Percentiles rank a stretch among this genome's conserved stretches.
These are phyloP conservation scores for Galaxea fascicularis DNA, from an alignment of 92 coral and sea anemone species.

Conservation along the genomic window DNA sequence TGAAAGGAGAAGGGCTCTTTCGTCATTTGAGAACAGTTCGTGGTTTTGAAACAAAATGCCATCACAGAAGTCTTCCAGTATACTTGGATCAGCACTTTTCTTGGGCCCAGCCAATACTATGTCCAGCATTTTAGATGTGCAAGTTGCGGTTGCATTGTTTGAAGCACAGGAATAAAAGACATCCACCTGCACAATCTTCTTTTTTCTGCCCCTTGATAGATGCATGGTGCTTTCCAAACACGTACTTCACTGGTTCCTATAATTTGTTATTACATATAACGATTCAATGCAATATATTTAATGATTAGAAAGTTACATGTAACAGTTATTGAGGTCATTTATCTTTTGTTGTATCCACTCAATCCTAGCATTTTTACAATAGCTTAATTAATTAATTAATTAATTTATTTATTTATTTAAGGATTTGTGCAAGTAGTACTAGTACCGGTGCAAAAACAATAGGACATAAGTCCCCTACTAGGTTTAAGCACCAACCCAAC, in stretches of 20 bases:
- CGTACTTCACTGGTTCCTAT: slow-evolving; percentile 35
- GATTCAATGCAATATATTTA: too few relatives aligned
- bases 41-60: slow-evolving; percentile 54
- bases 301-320: too few relatives aligned
- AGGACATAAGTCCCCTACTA: too few relatives aligned
- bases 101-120: slow-evolving; percentile 33
- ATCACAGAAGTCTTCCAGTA: slow-evolving; percentile 58
- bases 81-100: slow-evolving; percentile 22
- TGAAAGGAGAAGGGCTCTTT: too few relatives aligned
- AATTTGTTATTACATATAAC: neutral
- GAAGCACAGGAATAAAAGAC: slow-evolving; percentile 50
- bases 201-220: slow-evolving; percentile 38
- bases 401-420: too few relatives aligned
- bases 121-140: slow-evolving; percentile 43
- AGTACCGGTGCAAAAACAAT: too few relatives aligned
- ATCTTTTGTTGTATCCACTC: too few relatives aligned
- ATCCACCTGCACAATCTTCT: slow-evolving; percentile 53
- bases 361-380: too few relatives aligned
- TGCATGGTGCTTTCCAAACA: slow-evolving; percentile 40
- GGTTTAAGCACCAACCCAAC: too few relatives aligned
- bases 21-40: slow-evolving; percentile 46
- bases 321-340: too few relatives aligned
- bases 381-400: too few relatives aligned
- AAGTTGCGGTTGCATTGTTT: slow-evolving; percentile 45
- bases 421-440: too few relatives aligned